These are phyloP conservation scores for Byasa hedistus DNA, from an alignment of 2,888 invertebrate genomes.

Conservation along the genomic window DNA sequence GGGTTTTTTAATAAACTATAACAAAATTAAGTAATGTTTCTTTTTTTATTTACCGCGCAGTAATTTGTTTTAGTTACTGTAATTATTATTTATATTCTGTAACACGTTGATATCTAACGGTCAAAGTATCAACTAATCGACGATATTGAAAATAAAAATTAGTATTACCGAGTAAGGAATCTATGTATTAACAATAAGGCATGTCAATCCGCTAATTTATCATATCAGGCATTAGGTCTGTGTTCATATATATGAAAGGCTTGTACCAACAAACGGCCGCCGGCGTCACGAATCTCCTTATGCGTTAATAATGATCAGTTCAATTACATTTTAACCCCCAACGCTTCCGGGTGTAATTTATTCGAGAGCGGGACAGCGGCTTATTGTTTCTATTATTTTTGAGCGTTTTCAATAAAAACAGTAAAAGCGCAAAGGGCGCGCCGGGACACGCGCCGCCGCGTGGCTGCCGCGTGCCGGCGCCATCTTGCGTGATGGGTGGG, in stretches of 20 bases:
- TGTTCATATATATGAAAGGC: not conserved
- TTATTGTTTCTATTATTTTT: constrained; percentile 69
- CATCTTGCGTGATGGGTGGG: constrained; percentile 72
- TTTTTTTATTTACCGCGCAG: constrained; percentile 10
- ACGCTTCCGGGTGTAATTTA: constrained; percentile 66
- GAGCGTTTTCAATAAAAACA: constrained; percentile 75
- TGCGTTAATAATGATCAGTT: constrained; percentile 69
- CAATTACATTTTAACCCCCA: constrained; percentile 74
- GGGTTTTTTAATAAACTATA: constrained; percentile 53
- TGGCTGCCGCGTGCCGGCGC: constrained; percentile 52
- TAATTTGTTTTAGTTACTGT: not conserved
- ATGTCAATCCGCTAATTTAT: too few species aligned
- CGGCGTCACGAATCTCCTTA: constrained; percentile 34
- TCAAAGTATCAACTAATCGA: too few species aligned
- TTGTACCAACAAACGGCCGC: not conserved
- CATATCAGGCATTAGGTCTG: not conserved
- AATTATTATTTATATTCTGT: too few species aligned
- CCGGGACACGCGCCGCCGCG: constrained; percentile 55
- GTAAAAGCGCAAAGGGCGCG: constrained; percentile 57
- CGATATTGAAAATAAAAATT: too few species aligned
- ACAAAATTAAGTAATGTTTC: constrained; percentile 38
- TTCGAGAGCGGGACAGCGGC: constrained; percentile 64
- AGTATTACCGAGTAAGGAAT: too few species aligned
- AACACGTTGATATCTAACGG: too few species aligned
- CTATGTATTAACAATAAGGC: too few species aligned